Percentiles rank a stretch among this genome's conserved stretches.
phyloP scores from a whole-genome alignment of 2,888 invertebrate species.

The Pterobdella sp. region DNA sequence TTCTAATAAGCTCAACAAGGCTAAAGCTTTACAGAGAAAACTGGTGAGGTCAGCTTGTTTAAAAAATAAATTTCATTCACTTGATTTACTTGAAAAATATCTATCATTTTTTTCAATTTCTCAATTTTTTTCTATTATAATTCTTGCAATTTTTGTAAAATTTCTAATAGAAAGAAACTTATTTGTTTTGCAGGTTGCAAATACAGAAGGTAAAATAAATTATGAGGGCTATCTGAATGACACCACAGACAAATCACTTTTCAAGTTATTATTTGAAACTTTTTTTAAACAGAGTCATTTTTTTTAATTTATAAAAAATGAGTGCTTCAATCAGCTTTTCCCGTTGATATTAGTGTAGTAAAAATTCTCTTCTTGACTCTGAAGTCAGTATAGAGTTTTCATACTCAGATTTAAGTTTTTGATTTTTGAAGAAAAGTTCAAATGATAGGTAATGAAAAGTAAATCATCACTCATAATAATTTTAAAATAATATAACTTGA shows the following conservation, averaged over 20 bases:
- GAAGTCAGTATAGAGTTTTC: neutral
- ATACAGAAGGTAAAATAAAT: constrained; percentile 8
- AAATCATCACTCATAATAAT: neutral
- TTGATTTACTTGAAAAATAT: neutral
- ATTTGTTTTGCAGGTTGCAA: constrained; percentile 2
- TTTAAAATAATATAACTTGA: neutral
- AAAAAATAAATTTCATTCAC: neutral
- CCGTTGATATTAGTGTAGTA: too few species aligned
- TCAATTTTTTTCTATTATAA: neutral
- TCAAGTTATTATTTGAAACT: neutral
- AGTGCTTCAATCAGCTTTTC: too few species aligned
- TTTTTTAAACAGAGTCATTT: neutral
- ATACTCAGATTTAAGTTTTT: neutral
- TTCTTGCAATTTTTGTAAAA: neutral
- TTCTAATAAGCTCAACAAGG: constrained; percentile 1
- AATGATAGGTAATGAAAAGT: neutral
- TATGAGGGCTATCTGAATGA: constrained; percentile 1
- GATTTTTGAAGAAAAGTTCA: neutral
- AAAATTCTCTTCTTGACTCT: too few species aligned
- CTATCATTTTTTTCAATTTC: neutral
- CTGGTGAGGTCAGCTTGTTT: neutral
- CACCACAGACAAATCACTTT: neutral
- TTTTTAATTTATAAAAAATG: too few species aligned
- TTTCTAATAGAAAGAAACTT: neutral
- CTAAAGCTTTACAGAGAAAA: neutral